phyloP scores from a whole-genome alignment of 37 sponge, comb jelly and placozoan genomes.

The Mnemiopsis leidyi region DNA sequence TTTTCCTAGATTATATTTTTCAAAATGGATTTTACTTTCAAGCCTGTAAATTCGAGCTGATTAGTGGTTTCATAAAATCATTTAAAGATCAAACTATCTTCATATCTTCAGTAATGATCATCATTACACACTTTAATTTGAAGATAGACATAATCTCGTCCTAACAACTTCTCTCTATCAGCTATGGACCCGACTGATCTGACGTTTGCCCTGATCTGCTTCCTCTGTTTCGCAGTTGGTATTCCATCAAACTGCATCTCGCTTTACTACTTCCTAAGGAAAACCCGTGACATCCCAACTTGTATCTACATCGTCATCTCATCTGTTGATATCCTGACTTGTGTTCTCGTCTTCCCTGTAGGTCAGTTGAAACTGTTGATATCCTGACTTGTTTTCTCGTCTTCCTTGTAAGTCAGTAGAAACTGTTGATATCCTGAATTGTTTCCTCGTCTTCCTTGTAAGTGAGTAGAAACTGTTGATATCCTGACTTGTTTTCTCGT shows the following conservation, averaged over 20 bases:
- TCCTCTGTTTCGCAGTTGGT: neutral
- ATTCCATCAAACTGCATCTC: neutral
- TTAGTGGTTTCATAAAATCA: too few relatives aligned
- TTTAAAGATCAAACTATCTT: too few relatives aligned
- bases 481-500: too few relatives aligned
- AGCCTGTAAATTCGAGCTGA: too few relatives aligned
- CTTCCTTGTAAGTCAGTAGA: too few relatives aligned
- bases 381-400: too few relatives aligned
- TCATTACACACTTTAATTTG: neutral
- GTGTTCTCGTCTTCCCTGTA: constrained; percentile 14
- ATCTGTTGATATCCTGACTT: neutral
- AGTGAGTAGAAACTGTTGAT: too few relatives aligned
- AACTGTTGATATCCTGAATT: too few relatives aligned
- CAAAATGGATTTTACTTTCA: too few relatives aligned
- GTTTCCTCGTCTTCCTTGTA: too few relatives aligned
- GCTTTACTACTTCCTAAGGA: neutral
- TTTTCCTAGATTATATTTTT: too few relatives aligned
- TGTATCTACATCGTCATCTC: constrained; percentile 41
- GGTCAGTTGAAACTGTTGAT: too few relatives aligned
- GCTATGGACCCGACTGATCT: neutral
- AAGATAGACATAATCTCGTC: neutral
- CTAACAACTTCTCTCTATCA: neutral
- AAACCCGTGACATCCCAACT: constrained; percentile 15
- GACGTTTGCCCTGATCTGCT: neutral
- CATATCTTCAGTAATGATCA: neutral